A percentile compares a stretch with the other conserved stretches of the same genome.
Conservation (phyloP, 2,888 invertebrate species). For the Cosmia trapezina region DNA sequence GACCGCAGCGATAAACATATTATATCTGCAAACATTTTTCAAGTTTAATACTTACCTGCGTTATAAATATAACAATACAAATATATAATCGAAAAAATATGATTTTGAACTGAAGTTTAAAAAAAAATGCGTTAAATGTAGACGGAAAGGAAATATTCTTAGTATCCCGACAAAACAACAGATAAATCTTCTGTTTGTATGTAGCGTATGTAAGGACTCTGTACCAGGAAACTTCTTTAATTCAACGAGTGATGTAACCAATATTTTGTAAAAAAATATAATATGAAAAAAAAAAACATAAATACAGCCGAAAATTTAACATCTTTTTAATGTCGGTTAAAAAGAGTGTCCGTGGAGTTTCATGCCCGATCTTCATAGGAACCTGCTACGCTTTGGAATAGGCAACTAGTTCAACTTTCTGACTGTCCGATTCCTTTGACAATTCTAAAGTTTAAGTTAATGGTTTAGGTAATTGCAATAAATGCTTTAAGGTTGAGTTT, state of each 20-base stretch:
- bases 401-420: background rate
- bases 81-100: background rate
- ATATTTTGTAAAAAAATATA: background rate
- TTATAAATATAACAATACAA: background rate
- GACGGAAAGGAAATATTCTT: too few relatives aligned
- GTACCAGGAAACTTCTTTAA: background rate
- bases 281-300: background rate
- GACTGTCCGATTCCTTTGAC: background rate
- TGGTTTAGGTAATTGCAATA: background rate
- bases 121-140: too few relatives aligned
- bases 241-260: background rate
- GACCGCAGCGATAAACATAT: background rate
- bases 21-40: background rate
- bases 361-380: background rate
- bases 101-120: too few relatives aligned
- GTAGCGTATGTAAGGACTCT: too few relatives aligned
- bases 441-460: too few relatives aligned
- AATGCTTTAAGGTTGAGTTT: background rate
- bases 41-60: background rate
- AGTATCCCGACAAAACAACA: background rate
- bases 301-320: too few relatives aligned
- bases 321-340: too few relatives aligned
- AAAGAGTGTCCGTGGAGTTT: too few relatives aligned
- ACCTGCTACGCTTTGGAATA: background rate
- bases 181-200: background rate